phyloP scores from a whole-genome alignment of 2,797 vertebrate species.

The Agapornis canus region DNA sequence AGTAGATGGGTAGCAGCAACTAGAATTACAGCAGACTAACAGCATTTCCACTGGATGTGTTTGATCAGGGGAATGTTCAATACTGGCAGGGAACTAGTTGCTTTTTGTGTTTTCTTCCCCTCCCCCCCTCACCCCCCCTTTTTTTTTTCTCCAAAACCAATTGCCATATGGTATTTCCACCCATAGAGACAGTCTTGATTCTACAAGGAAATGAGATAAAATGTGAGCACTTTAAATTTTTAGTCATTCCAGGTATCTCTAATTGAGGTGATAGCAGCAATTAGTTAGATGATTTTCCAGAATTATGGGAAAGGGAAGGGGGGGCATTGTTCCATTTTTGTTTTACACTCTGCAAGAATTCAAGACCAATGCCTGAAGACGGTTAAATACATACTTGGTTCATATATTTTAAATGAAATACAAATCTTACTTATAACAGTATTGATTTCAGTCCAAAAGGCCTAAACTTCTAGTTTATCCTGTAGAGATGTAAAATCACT shows the following conservation, averaged over 20 bases:
- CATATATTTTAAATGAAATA: not conserved
- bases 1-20: not conserved
- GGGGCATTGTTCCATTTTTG: not conserved
- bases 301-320: not conserved
- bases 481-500: not conserved
- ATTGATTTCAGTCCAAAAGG: not conserved
- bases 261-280: not conserved
- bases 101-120: not conserved
- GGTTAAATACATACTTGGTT: not conserved
- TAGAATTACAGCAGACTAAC: not conserved
- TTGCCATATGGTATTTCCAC: not conserved
- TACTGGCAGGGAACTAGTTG: not conserved
- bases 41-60: not conserved
- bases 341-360: not conserved
- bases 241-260: not conserved
- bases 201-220: not conserved
- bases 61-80: not conserved
- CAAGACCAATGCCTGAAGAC: not conserved
- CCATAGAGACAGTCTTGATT: not conserved
- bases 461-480: not conserved
- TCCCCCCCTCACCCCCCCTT: too few relatives aligned
- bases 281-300: not conserved
- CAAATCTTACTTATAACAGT: not conserved
- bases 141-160: not conserved
- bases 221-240: not conserved